Percentiles rank a stretch among this genome's conserved stretches.
These are phyloP conservation scores for Xestia sexstrigata DNA, from an alignment of 2,888 invertebrate genomes.

Conservation along the genomic window DNA sequence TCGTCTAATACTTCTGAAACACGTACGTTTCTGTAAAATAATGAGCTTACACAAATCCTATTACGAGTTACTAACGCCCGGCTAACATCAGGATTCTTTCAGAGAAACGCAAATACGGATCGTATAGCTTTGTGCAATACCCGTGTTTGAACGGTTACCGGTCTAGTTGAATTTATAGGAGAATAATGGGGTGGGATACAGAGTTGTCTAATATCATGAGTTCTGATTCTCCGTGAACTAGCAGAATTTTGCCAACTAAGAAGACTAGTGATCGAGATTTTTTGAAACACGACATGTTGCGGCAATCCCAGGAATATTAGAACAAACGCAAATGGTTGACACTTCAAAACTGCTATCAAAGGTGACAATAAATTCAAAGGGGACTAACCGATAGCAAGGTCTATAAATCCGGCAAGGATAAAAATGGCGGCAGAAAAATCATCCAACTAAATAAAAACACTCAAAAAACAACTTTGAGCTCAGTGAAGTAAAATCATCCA, in stretches of 20 bases:
- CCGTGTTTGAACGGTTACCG: constrained; percentile 10
- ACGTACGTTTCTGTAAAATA: constrained; percentile 50
- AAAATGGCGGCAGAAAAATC: neutral
- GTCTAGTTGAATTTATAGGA: neutral
- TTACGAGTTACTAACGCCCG: constrained; percentile 60
- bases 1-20: constrained; percentile 18
- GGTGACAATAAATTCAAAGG: no score
- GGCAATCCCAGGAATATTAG: neutral
- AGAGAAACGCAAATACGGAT: constrained; percentile 51
- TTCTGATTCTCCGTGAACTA: no score
- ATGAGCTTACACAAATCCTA: constrained; percentile 75
- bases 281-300: neutral
- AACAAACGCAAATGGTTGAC: neutral
- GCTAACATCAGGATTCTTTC: constrained; percentile 69
- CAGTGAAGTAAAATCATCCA: neutral
- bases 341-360: neutral
- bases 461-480: neutral
- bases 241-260: no score
- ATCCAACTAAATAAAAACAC: neutral
- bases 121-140: constrained; percentile 38
- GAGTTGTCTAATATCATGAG: neutral
- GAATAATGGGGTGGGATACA: neutral
- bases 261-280: no score
- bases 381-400: neutral
- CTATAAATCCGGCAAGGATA: neutral